These are phyloP conservation scores for Agriopis aurantiaria DNA, from an alignment of 2,888 invertebrate species.

Conservation along the genomic window DNA sequence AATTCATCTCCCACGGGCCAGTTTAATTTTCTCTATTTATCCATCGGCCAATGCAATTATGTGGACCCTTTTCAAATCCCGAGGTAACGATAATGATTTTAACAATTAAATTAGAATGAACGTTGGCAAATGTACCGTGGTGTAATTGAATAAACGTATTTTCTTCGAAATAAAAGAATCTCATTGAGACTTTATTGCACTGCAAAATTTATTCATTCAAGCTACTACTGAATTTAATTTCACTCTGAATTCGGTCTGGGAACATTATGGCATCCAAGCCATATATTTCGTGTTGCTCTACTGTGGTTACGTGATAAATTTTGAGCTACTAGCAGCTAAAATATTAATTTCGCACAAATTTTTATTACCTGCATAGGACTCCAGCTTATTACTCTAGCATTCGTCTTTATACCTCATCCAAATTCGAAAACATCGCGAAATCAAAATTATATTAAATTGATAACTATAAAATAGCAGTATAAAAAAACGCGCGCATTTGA, in stretches of 20 bases:
- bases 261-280: slow-evolving; percentile 49
- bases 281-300: slow-evolving; percentile 37
- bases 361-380: slow-evolving; percentile 46
- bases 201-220: slow-evolving; percentile 35
- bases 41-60: slow-evolving; percentile 32
- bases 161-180: slow-evolving; percentile 20
- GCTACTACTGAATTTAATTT: slow-evolving; percentile 49
- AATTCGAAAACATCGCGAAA: slow-evolving; percentile 40
- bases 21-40: slow-evolving; percentile 44
- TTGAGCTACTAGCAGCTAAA: slow-evolving; percentile 46
- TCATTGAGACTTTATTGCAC: slow-evolving; percentile 20
- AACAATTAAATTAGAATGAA: slow-evolving; percentile 33
- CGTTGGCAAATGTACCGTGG: slow-evolving; percentile 1
- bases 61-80: slow-evolving; percentile 22
- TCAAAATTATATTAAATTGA: slow-evolving; percentile 44
- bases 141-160: slow-evolving; percentile 14
- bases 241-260: slow-evolving; percentile 43
- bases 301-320: slow-evolving; percentile 44
- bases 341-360: slow-evolving; percentile 51
- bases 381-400: slow-evolving; percentile 41
- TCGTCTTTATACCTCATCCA: slow-evolving; percentile 40
- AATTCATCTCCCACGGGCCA: slow-evolving; percentile 31
- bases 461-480: slow-evolving; percentile 44
- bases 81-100: slow-evolving; percentile 27
- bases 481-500: slow-evolving; percentile 31